phyloP scores from a whole-genome alignment of 1,140 invertebrate species.

The Antheraea mylitta region DNA sequence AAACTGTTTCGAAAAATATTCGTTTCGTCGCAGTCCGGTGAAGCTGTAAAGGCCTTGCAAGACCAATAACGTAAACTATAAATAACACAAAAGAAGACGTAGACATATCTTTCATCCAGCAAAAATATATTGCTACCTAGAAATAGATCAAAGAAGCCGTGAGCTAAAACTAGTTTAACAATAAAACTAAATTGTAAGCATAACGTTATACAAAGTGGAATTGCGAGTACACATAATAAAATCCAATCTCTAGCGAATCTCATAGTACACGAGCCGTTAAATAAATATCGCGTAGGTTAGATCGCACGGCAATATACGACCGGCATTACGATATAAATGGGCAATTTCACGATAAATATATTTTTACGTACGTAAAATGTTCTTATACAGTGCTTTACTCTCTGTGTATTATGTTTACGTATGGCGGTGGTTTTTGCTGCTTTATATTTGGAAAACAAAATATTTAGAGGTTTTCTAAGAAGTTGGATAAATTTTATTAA shows the following conservation, averaged over 20 bases:
- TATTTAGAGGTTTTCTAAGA: neutral
- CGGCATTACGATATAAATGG: slow-evolving; percentile 28
- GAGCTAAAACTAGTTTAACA: too few species aligned
- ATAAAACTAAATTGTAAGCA: too few species aligned
- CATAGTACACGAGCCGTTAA: slow-evolving; percentile 21
- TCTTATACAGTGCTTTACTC: slow-evolving; percentile 6
- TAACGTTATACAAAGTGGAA: neutral
- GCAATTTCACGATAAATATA: slow-evolving; percentile 29
- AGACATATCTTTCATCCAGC: too few species aligned
- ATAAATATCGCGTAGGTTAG: slow-evolving; percentile 30
- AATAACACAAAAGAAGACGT: neutral
- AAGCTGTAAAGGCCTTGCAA: too few species aligned
- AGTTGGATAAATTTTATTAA: too few species aligned
- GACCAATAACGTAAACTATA: too few species aligned
- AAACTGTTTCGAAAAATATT: too few species aligned
- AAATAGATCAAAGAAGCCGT: too few species aligned
- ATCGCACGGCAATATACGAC: slow-evolving; percentile 21
- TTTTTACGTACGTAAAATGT: slow-evolving; percentile 18
- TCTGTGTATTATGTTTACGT: neutral
- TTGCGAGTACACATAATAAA: neutral
- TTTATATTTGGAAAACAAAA: neutral
- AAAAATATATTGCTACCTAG: too few species aligned
- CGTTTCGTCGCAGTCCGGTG: too few species aligned
- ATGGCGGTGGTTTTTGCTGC: neutral
- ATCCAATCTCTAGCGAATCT: slow-evolving; percentile 7